Evolutionary conservation across 2,113 vertebrate genomes (phyloP).

Genomic region (Colaptes auratus): DNA sequence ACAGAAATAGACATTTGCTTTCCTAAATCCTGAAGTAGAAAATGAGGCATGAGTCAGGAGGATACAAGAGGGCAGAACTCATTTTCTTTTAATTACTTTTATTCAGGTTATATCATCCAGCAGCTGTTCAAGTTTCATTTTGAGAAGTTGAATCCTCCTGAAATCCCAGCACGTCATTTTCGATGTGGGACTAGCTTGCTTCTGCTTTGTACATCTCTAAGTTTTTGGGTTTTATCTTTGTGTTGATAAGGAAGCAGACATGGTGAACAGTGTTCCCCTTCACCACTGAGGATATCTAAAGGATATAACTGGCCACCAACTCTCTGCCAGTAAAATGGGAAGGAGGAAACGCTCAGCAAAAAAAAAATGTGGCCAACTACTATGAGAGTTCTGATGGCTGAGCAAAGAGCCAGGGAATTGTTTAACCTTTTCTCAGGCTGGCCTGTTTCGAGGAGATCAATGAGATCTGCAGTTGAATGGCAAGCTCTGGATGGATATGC

Average conservation of each 20-base stretch:
- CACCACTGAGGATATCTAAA: neutral
- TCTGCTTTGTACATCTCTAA: neutral
- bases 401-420: neutral
- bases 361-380: neutral
- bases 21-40: slow-evolving; percentile 60
- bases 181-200: slow-evolving; percentile 4
- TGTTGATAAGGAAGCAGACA: neutral
- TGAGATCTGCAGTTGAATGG: fast-evolving
- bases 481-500: neutral
- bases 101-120: slow-evolving; percentile 61
- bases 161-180: slow-evolving; percentile 38
- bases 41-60: slow-evolving; percentile 66
- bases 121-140: slow-evolving; percentile 51
- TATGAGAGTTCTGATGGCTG: neutral
- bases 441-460: neutral
- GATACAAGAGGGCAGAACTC: slow-evolving; percentile 62
- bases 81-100: slow-evolving; percentile 69
- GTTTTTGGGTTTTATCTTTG: neutral
- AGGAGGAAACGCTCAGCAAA: neutral
- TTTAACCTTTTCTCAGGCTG: neutral
- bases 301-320: neutral
- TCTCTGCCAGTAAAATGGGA: neutral
- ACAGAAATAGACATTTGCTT: slow-evolving; percentile 67
- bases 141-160: neutral
- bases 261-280: neutral